A percentile compares a stretch with the other conserved stretches of the same genome.
Evolutionary conservation across 2,888 invertebrate species (phyloP).

Genomic region (Scaptomyza parva): DNA sequence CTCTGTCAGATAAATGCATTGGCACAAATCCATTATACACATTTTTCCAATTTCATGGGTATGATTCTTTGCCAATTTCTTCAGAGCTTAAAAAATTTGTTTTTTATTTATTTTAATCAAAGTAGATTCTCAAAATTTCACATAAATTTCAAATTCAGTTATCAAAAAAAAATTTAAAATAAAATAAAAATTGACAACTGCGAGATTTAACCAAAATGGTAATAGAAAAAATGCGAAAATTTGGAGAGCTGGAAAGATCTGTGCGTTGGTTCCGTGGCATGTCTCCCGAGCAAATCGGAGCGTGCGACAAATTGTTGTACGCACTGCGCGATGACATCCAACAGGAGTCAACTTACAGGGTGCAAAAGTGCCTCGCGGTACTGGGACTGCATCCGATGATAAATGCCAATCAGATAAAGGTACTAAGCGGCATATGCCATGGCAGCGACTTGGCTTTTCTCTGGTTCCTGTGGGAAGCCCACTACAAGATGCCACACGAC

Average conservation of each 20-base stretch:
- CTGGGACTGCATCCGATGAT: constrained; percentile 78
- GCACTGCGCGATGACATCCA: constrained; percentile 81
- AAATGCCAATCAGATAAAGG: constrained; percentile 45
- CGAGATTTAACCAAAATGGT: not conserved
- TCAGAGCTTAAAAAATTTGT: not conserved
- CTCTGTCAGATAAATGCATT: too few relatives aligned
- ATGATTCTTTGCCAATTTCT: not conserved
- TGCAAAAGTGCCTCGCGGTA: constrained; percentile 32
- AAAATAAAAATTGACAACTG: not conserved
- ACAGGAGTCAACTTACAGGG: constrained; percentile 77
- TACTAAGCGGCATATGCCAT: constrained; percentile 72
- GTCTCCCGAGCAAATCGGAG: constrained; percentile 70
- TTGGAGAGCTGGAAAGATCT: constrained; percentile 19
- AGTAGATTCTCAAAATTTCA: constrained; percentile 25
- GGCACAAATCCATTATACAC: too few relatives aligned
- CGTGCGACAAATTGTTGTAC: constrained; percentile 65
- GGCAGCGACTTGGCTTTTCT: constrained; percentile 83
- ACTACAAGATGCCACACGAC: constrained; percentile 60
- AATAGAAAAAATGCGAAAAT: not conserved
- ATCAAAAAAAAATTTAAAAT: not conserved
- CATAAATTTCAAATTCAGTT: not conserved
- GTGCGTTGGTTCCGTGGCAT: constrained; percentile 81
- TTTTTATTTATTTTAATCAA: not conserved
- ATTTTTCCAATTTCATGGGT: too few relatives aligned
- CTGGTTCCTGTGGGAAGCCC: constrained; percentile 82